Base-by-base conservation (phyloP, 2,113 vertebrate species). In the Anhinga anhinga region DNA sequence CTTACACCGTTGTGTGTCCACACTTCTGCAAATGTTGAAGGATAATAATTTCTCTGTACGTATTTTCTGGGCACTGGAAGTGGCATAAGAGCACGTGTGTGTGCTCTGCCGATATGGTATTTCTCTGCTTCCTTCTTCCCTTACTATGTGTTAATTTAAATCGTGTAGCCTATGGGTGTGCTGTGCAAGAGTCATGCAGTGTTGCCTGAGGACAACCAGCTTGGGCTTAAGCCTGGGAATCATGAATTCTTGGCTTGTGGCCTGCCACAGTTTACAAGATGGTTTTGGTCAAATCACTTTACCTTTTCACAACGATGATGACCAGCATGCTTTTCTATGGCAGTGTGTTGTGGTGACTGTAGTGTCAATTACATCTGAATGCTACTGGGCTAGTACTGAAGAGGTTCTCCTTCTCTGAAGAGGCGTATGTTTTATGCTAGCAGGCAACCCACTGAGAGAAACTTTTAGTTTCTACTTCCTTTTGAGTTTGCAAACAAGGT, bases 91-190 rank as follows among this genome's bases (percentile, higher is more conserved):
- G 11, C 32, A 6, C 7, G 9, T 21, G 14, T 42, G 27, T 63
- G 11, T 29, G 23, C 40, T 76, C 18, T 81, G 32, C 20, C 45
- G 38, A 5, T 49, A 12, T 27, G 22, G 30, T 50, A 23, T 10
- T 79, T 63, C 25, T n/a, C 36, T 29, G 29, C 21, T 83, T 94
- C 30, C 23, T 78, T 45, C 49, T 83, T 83, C 40, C 14, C 50
- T 86, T 36, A 2, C 59, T 22, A 4, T 8, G 7, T 80, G 11
- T 69, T 84, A 23, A 27, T 66, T 71, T 66, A 22, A 67, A 42
- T 61, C 0, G 0, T 12, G 36, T 45, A 76, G 30, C 26, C 34
- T 47, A 1, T 10, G 38, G 59, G 9, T 1, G 1, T 34, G 67
- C 79, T 72, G 20, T 25, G 18, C 27, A 23, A 8, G 58, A 36